Conservation (phyloP, 1,140 invertebrate genomes). For the Plodia interpunctella region DNA sequence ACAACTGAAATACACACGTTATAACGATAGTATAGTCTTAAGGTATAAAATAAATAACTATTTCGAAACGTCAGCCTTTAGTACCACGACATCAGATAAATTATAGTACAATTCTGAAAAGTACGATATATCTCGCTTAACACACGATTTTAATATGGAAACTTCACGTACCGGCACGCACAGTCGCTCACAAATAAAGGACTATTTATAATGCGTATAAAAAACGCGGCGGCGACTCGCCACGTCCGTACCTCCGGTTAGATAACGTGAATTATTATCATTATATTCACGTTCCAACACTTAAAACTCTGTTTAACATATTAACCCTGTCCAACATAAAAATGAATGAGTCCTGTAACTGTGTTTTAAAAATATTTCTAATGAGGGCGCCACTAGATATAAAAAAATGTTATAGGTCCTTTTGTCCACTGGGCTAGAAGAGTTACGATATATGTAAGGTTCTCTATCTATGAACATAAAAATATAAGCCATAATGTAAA, state of each 20-base stretch:
- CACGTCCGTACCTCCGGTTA: conserved; percentile 38
- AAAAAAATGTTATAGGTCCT: too few relatives aligned
- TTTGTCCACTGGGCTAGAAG: too few relatives aligned
- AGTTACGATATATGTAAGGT: too few relatives aligned
- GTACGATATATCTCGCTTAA: neutral
- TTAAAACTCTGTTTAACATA: neutral
- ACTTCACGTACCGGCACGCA: conserved; percentile 6
- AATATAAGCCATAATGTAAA: too few relatives aligned
- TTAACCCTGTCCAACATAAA: neutral
- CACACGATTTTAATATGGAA: conserved; percentile 1
- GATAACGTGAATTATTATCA: conserved; percentile 49
- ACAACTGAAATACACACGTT: too few relatives aligned
- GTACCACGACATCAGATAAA: neutral
- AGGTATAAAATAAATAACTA: too few relatives aligned
- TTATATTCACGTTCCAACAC: conserved; percentile 19
- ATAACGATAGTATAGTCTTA: too few relatives aligned
- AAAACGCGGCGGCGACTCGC: conserved; percentile 26
- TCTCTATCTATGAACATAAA: too few relatives aligned
- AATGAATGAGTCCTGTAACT: neutral
- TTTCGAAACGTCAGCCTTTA: too few relatives aligned
- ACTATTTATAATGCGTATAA: conserved; percentile 36
- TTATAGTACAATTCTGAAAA: neutral
- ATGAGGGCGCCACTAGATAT: too few relatives aligned
- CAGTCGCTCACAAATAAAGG: conserved; percentile 17
- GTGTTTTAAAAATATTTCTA: too few relatives aligned